These are phyloP conservation scores for Onychostoma macrolepis DNA, from an alignment of 2,113 vertebrate genomes.

Conservation along the genomic window DNA sequence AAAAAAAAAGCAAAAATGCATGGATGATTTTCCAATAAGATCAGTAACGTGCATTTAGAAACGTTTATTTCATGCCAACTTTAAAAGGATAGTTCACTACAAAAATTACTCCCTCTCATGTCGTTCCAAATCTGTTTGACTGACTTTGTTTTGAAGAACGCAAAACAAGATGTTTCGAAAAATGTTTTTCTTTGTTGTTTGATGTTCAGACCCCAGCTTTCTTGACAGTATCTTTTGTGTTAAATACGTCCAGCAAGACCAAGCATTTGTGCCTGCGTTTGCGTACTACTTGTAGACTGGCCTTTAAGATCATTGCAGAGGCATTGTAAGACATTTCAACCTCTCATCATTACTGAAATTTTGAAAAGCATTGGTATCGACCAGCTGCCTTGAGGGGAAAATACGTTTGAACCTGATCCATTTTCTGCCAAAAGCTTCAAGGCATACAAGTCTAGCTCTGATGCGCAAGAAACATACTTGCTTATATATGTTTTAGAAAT, in stretches of 20 bases:
- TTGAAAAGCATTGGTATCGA: neutral
- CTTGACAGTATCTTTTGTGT: neutral
- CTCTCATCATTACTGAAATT: conserved; percentile 15
- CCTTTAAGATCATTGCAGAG: neutral
- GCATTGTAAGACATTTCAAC: neutral
- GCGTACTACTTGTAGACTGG: neutral
- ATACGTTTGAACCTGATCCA: neutral
- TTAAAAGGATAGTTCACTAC: neutral
- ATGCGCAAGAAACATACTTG: neutral
- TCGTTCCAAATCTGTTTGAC: neutral
- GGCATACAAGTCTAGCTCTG: neutral
- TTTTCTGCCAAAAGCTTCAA: neutral
- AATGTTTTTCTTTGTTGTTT: neutral
- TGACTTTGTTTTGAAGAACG: neutral
- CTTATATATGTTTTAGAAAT: neutral
- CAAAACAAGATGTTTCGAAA: neutral
- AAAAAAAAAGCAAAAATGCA: neutral
- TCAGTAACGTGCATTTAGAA: too few species aligned
- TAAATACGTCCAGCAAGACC: neutral
- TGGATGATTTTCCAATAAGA: too few species aligned
- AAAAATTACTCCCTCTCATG: neutral
- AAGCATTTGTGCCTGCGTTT: neutral
- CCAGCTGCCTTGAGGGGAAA: neutral
- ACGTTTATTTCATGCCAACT: neutral
- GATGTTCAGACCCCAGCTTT: neutral